These are phyloP conservation scores for Tetragonisca angustula DNA, from an alignment of 2,888 invertebrate genomes.

Conservation along the genomic window DNA sequence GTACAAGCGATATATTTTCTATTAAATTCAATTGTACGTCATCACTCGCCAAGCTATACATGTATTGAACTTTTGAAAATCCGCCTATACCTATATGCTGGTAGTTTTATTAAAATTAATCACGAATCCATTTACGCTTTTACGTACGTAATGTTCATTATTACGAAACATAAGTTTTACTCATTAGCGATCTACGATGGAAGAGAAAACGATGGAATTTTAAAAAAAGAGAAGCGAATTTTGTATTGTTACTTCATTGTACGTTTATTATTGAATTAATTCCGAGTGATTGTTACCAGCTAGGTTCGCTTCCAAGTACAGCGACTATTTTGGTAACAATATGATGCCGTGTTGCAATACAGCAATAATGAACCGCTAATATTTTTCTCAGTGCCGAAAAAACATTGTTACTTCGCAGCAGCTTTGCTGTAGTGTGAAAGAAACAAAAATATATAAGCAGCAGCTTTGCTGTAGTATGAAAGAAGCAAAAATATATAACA, in stretches of 20 bases:
- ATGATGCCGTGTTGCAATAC: conserved; percentile 11
- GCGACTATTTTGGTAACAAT: conserved; percentile 13
- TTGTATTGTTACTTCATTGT: neutral
- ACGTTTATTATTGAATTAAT: conserved; percentile 8
- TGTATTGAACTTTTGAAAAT: neutral
- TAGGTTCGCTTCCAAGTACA: conserved; percentile 7
- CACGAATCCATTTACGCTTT: neutral
- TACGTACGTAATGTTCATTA: neutral
- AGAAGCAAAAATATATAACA: conserved; percentile 23
- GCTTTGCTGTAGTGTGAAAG: conserved; percentile 36
- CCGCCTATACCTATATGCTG: neutral
- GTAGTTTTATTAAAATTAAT: conserved; percentile 12
- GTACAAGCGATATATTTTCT: conserved; percentile 15
- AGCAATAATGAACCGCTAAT: conserved; percentile 53
- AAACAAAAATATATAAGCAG: conserved; percentile 22
- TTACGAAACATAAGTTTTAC: neutral
- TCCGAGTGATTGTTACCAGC: conserved; percentile 16
- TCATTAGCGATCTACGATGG: neutral
- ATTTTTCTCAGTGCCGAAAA: conserved; percentile 58
- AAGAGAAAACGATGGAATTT: neutral
- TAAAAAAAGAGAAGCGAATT: neutral
- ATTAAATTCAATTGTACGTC: conserved; percentile 25
- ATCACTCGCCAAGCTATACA: neutral
- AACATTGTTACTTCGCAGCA: conserved; percentile 43
- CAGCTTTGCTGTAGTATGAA: conserved; percentile 44